A percentile compares a stretch with the other conserved stretches of the same genome.
phyloP scores from a whole-genome alignment of 2,113 vertebrate genomes.

The Aepyceros melampus region DNA sequence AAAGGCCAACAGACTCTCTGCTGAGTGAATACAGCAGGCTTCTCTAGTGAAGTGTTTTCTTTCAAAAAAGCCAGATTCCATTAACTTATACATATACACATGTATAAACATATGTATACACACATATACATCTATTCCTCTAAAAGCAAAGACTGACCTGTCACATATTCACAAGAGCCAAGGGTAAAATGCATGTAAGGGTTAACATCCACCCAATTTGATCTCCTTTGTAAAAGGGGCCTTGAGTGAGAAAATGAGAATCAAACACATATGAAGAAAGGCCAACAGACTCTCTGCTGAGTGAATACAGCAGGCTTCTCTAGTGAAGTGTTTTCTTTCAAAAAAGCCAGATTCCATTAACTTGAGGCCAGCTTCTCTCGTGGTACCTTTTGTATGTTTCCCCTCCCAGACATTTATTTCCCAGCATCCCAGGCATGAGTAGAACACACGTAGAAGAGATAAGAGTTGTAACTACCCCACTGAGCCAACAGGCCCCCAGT shows the following conservation, averaged over 20 bases:
- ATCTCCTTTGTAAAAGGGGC: not conserved
- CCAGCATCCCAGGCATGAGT: not conserved
- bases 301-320: not conserved
- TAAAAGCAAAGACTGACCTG: no score
- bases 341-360: constrained; percentile 39
- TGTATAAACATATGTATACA: no score
- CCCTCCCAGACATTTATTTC: constrained; percentile 25
- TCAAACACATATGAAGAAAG: not conserved
- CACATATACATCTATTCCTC: no score
- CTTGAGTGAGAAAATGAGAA: constrained; percentile 11
- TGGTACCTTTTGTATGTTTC: not conserved
- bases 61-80: constrained; percentile 33
- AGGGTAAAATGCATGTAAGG: not conserved
- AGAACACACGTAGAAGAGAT: not conserved
- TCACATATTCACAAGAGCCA: no score
- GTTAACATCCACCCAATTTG: not conserved
- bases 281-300: not conserved
- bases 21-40: not conserved
- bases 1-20: not conserved
- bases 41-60: not conserved
- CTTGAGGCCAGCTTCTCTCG: constrained; percentile 17
- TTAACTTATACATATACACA: no score
- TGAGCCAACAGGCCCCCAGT: not conserved
- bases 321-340: not conserved
- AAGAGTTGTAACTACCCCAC: not conserved